Percentiles rank a stretch among this genome's conserved stretches.
Conservation (phyloP, 2,797 vertebrate genomes). For the Thripadectes ignobilis region DNA sequence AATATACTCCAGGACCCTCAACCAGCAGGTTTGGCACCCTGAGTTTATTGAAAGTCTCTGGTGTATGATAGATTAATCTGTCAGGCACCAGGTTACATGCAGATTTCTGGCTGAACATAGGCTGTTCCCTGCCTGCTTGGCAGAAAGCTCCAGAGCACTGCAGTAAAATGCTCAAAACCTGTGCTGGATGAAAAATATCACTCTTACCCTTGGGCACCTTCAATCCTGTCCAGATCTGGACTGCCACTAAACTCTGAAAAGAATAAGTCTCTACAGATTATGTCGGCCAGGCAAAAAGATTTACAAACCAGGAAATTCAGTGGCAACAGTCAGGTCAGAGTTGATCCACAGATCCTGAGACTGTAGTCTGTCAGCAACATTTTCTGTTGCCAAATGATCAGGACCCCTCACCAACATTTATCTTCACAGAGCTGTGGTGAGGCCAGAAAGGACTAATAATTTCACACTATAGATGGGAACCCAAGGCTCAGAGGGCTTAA, state of each 20-base stretch:
- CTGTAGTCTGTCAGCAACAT: not conserved
- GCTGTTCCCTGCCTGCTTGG: not conserved
- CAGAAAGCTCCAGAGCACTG: conserved; percentile 36
- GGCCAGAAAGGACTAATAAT: not conserved
- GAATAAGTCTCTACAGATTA: not conserved
- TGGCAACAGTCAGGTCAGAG: not conserved
- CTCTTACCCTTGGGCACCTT: conserved; percentile 24
- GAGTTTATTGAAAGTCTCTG: conserved; percentile 6
- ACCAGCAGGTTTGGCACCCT: conserved; percentile 1
- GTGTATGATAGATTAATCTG: conserved; percentile 11
- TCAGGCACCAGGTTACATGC: not conserved
- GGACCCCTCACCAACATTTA: not conserved
- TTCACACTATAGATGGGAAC: not conserved
- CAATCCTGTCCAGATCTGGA: not conserved
- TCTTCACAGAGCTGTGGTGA: not conserved
- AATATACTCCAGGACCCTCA: not conserved
- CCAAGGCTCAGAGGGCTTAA: not conserved
- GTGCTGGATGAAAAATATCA: conserved; percentile 23
- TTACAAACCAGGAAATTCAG: not conserved
- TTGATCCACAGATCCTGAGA: not conserved
- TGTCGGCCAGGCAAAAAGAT: not conserved
- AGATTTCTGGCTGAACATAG: conserved; percentile 9
- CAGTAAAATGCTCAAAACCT: conserved; percentile 28
- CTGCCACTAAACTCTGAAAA: not conserved
- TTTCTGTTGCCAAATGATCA: not conserved